Percentiles rank a stretch among this genome's conserved stretches.
Evolutionary conservation across 2,888 invertebrate genomes (phyloP).

Genomic region (Stenodera caucasica): DNA sequence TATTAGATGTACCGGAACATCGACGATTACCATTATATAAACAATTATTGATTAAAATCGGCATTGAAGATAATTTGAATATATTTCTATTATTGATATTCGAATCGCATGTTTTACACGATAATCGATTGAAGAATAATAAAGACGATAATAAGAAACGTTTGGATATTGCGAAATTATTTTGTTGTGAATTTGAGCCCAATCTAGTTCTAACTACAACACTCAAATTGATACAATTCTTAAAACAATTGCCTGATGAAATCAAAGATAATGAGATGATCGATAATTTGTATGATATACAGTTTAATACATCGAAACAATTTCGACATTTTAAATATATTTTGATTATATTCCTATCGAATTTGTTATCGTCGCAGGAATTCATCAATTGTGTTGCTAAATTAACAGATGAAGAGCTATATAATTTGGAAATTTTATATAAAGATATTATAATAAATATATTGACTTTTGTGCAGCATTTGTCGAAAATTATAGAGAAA

Average conservation of each 20-base stretch:
- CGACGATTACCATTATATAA: slow-evolving; percentile 78
- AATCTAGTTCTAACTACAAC: slow-evolving; percentile 66
- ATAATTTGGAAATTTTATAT: slow-evolving; percentile 64
- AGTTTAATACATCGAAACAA: slow-evolving; percentile 69
- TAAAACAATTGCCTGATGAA: slow-evolving; percentile 68
- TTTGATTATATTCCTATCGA: slow-evolving; percentile 72
- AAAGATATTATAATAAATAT: slow-evolving; percentile 71
- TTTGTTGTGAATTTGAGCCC: slow-evolving; percentile 69
- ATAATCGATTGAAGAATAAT: slow-evolving; percentile 43
- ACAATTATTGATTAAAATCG: slow-evolving; percentile 75
- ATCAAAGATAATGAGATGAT: slow-evolving; percentile 57
- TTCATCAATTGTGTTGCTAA: slow-evolving; percentile 69
- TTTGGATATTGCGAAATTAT: slow-evolving; percentile 68
- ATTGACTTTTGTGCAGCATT: slow-evolving; percentile 67
- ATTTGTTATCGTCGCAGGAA: slow-evolving; percentile 67
- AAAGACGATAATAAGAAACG: slow-evolving; percentile 59
- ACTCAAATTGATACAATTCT: slow-evolving; percentile 66
- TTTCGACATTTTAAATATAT: slow-evolving; percentile 84
- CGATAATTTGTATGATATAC: slow-evolving; percentile 47
- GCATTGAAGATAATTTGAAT: slow-evolving; percentile 67
- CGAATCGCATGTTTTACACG: slow-evolving; percentile 69
- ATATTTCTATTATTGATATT: slow-evolving; percentile 71
- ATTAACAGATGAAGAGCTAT: slow-evolving; percentile 56
- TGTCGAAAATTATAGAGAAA: slow-evolving; percentile 66
- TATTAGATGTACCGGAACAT: slow-evolving; percentile 92